Base-by-base conservation (phyloP, 2,888 invertebrate genomes). In the Amorpha juglandis region DNA sequence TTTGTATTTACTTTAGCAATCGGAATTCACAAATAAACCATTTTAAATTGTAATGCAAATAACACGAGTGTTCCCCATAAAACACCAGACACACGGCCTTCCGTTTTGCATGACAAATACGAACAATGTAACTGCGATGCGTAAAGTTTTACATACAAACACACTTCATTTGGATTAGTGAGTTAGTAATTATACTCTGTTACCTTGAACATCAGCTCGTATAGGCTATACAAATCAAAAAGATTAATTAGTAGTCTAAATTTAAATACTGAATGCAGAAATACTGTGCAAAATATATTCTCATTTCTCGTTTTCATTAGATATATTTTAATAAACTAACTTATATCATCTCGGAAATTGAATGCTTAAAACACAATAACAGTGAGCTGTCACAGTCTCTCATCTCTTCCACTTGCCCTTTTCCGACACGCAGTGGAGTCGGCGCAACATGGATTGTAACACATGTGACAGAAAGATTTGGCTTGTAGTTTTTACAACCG, bases 131-230 rank as follows among this genome's bases (percentile, higher is more conserved):
- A 62, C 58, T 62, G 62, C 51, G 50, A 19, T 67, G 64, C 52
- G 63, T 55, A 63, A 65, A 65, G n/a, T 65, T 65, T 62, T 47
- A 58, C 45, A 62, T 19, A 62, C 42, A 21, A 70, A 75, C 11
- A 62, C 67, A 62, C 7, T 38, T 55, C n/a, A 48, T 65, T 48
- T 19, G 48, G 55, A 58, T 65, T 55, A 48, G 38, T 65, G n/a
- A 38, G 58, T 58, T 65, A 35, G 35, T 45, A 64, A 58, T 50
- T 50, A 38, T 50, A 38, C n/a, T 33, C 45, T 52, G 42, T 64
- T 53, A 52, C 14, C 21, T 27, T 12, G 33, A 12, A 16, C 14
- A n/a, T n/a, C n/a, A 11, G 48, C 11, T 35, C 33, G 21, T 63
- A n/a, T 33, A 47, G 42, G 4, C n/a, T 38, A 38, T 12, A 48